phyloP scores from a whole-genome alignment of 2,888 invertebrate genomes.

The Cheilosia grossa region DNA sequence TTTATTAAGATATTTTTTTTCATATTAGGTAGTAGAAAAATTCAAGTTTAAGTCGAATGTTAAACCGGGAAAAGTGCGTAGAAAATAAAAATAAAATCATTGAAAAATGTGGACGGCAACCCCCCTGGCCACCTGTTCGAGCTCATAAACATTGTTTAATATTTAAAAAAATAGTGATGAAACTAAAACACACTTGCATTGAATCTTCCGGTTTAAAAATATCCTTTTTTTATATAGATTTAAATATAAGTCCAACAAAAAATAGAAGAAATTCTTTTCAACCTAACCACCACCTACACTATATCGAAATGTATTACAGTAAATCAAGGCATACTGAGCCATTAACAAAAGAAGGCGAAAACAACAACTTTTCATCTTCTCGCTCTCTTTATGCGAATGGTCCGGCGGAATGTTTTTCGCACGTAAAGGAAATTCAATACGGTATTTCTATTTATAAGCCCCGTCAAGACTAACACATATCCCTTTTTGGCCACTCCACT shows the following conservation, averaged over 20 bases:
- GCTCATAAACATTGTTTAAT: neutral
- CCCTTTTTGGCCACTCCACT: conserved; percentile 76
- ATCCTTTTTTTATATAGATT: conserved; percentile 18
- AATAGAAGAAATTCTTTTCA: neutral
- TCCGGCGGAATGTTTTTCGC: conserved; percentile 58
- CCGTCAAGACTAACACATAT: conserved; percentile 75
- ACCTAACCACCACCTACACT: conserved; percentile 53
- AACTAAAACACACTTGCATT: conserved; percentile 6
- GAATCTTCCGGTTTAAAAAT: conserved; percentile 43
- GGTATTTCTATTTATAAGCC: conserved; percentile 70
- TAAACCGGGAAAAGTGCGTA: neutral
- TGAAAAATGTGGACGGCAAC: neutral
- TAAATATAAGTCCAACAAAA: conserved; percentile 13
- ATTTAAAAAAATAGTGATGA: conserved; percentile 8
- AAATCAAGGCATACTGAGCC: conserved; percentile 64
- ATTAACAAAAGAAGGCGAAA: conserved; percentile 38
- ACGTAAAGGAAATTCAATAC: conserved; percentile 74
- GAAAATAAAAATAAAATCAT: neutral
- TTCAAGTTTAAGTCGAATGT: neutral
- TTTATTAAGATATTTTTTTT: too few species aligned
- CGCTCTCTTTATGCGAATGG: conserved; percentile 7
- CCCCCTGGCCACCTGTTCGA: neutral
- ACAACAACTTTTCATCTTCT: conserved; percentile 12
- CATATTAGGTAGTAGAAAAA: too few species aligned
- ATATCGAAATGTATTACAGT: conserved; percentile 54